A percentile compares a stretch with the other conserved stretches of the same genome.
Evolutionary conservation across 2,113 vertebrate species (phyloP).

Genomic region (Copsychus sechellarum): DNA sequence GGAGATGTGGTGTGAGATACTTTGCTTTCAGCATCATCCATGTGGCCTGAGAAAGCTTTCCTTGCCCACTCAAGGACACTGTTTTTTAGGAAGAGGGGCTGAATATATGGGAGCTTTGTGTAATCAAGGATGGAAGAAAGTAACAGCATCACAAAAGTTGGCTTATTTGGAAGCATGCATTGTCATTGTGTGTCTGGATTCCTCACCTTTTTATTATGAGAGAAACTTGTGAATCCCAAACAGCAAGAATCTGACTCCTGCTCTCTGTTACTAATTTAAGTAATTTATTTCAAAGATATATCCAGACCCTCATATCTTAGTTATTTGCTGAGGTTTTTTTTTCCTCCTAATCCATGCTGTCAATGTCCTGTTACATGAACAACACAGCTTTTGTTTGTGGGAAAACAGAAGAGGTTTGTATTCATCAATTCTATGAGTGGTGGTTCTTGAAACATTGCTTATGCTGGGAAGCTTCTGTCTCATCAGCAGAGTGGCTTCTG

Average conservation of each 20-base stretch:
- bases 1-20: neutral
- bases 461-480: neutral
- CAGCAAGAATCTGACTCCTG: neutral
- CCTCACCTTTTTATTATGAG: neutral
- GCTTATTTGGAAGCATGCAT: neutral
- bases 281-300: neutral
- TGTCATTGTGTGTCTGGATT: neutral
- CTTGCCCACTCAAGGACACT: neutral
- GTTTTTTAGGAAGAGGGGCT: neutral
- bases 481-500: neutral
- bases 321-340: neutral
- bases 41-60: neutral
- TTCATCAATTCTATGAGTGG: neutral
- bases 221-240: neutral
- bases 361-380: neutral
- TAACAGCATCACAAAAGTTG: neutral
- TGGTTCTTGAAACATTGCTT: neutral
- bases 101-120: neutral
- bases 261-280: neutral
- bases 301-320: neutral
- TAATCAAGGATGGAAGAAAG: neutral
- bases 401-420: conserved; percentile 12
- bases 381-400: neutral
- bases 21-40: neutral
- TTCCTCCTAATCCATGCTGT: neutral